phyloP scores from a whole-genome alignment of 2,113 vertebrate species.

The Sminthopsis crassicaudata region DNA sequence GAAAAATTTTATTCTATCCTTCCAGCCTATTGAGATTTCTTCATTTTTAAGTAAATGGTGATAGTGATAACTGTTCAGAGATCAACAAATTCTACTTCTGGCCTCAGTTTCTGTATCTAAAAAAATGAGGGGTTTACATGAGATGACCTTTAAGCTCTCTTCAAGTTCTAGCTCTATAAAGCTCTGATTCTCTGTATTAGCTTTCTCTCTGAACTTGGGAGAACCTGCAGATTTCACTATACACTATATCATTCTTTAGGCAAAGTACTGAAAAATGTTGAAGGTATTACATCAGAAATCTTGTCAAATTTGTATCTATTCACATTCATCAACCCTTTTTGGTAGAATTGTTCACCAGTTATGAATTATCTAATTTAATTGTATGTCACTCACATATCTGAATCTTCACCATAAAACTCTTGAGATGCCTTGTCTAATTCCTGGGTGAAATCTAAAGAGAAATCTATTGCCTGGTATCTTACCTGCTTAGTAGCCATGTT shows the following conservation, averaged over 20 bases:
- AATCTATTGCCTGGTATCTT: not conserved
- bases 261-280: not conserved
- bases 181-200: not conserved
- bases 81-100: not conserved
- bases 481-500: not conserved
- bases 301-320: not conserved
- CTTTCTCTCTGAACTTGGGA: not conserved
- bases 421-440: not conserved
- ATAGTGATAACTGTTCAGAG: not conserved
- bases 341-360: not conserved
- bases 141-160: not conserved
- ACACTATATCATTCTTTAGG: not conserved
- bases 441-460: not conserved
- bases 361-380: not conserved
- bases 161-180: not conserved
- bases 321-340: not conserved
- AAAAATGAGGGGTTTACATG: not conserved
- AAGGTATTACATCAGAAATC: not conserved
- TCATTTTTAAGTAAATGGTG: not conserved
- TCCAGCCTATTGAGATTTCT: not conserved
- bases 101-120: not conserved
- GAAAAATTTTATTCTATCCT: conserved; percentile 22
- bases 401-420: not conserved
- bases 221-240: not conserved
- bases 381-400: not conserved